Conservation (phyloP, 1,140 invertebrate species). For the Apolygus lucorum region DNA sequence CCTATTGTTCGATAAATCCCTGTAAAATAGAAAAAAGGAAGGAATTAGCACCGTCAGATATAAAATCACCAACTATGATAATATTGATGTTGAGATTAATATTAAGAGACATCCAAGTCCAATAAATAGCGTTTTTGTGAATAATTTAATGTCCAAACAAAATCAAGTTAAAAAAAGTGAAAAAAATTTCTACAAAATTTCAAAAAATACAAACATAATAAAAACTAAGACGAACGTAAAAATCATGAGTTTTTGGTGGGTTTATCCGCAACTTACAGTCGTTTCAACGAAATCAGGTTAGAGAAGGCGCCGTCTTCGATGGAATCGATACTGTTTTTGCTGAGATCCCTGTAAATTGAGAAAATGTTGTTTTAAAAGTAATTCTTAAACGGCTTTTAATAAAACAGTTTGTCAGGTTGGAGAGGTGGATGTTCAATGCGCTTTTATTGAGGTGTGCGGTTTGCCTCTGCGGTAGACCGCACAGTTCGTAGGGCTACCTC, state of each 20-base stretch:
- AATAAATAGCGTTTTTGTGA: background rate
- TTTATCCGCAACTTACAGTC: conserved; percentile 27
- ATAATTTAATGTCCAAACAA: background rate
- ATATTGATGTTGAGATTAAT: background rate
- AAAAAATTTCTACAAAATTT: too few relatives aligned
- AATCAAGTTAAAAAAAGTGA: background rate
- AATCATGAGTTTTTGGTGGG: background rate
- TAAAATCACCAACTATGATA: background rate
- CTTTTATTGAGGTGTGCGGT: background rate
- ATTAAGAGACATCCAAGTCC: background rate
- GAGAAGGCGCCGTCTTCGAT: conserved; percentile 33
- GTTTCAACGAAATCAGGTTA: conserved; percentile 29
- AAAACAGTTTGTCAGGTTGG: background rate
- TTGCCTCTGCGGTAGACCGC: too few relatives aligned
- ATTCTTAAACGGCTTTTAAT: too few relatives aligned
- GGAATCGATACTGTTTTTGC: conserved; percentile 30
- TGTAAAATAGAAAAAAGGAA: conserved; percentile 23
- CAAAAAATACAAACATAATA: background rate
- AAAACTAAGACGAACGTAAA: background rate
- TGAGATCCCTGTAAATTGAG: conserved; percentile 29
- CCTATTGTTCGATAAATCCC: conserved; percentile 34
- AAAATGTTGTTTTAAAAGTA: background rate
- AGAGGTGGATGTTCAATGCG: background rate
- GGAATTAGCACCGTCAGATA: too few relatives aligned
- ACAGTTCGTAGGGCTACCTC: background rate